Base-by-base conservation (phyloP, 92 coral and sea anemone species). In the Epizoanthus rinbou region DNA sequence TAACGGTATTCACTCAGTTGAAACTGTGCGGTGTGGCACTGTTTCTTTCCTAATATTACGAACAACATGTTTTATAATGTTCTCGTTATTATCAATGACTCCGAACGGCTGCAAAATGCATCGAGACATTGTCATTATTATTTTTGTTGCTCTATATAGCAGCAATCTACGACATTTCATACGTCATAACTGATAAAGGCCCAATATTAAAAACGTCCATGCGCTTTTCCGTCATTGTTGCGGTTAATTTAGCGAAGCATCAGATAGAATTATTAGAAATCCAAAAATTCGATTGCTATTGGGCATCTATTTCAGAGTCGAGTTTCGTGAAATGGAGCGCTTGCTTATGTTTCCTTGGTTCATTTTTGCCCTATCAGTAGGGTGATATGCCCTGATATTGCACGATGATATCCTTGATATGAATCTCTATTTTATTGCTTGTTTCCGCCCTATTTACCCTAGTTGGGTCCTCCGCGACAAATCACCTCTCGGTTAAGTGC, bases 401-500 rank as follows among this genome's bases (percentile, higher is more conserved):
- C 70, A 31, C 65, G 54, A 76, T 62, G 82, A 76, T 78, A 62
- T 41, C 22, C 69, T 41, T 63, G 82, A 78, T 78, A 78, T 37
- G 43, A 22, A 78, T 78, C 82, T 78, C 43, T 60, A 78, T 78
- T 78, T 78, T 78, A 78, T 78, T 78, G 82, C 82, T 43, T 78
- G 64, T 78, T 78, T 78, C 82, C 82, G 82, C 41, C 50, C 57
- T 63, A 10, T 62, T 59, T 25, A 41, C 70, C 54, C 54, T 2
- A 39, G 60, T 4, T 78, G 23, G 35, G 54, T 50, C 54, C 41
- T 22, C 58, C 59, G 43, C 19, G 53, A 25, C 82, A 41, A 62
- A 62, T 78, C 43, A 78, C 16, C 71, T 57, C 68, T 13, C 16
- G 9, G 53, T 76, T 35, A 76, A 76, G 57, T 33, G 71, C 16